phyloP scores from a whole-genome alignment of 2,113 vertebrate species.

The Haliaeetus leucogaster region DNA sequence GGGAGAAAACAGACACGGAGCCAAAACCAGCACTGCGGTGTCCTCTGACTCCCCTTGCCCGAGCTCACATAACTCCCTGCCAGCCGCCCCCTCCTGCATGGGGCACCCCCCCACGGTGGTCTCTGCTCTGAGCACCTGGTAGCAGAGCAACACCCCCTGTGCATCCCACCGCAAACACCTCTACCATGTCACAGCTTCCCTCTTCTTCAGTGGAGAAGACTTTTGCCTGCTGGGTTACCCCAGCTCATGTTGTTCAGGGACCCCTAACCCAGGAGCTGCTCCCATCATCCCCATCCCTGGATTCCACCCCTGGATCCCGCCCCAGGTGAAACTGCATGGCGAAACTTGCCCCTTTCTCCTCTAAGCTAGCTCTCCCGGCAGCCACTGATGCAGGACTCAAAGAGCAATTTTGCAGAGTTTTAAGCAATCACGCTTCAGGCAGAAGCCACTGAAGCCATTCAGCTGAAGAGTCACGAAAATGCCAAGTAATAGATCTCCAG shows the following conservation, averaged over 20 bases:
- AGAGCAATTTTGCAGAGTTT: not conserved
- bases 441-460: not conserved
- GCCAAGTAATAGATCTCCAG: not conserved
- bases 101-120: fast-evolving
- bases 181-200: not conserved
- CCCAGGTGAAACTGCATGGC: no score
- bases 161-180: not conserved
- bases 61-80: fast-evolving
- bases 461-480: not conserved
- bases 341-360: not conserved
- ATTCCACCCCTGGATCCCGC: no score
- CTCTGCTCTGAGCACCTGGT: not conserved
- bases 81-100: fast-evolving
- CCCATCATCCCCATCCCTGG: not conserved
- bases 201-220: not conserved
- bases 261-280: not conserved
- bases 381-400: not conserved
- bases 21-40: not conserved
- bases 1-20: not conserved
- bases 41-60: not conserved
- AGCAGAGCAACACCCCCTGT: not conserved
- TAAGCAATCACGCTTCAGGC: not conserved
- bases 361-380: not conserved
- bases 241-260: not conserved
- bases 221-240: not conserved